Percentiles rank a stretch among this genome's conserved stretches.
Evolutionary conservation across 2,888 invertebrate species (phyloP).

Genomic region (Lithosia quadra): DNA sequence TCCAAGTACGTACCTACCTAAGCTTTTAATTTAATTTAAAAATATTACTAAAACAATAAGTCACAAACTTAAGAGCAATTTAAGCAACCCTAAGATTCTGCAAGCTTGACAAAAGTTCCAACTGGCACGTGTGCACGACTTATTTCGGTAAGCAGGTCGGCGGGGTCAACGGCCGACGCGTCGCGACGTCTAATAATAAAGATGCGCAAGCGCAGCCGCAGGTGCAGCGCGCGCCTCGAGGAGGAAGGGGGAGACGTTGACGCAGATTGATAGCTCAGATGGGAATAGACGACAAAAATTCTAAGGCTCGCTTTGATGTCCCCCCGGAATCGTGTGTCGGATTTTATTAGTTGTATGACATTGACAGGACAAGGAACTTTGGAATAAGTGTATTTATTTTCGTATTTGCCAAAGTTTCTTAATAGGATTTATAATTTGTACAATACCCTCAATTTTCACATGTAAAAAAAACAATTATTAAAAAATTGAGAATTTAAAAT

Average conservation of each 20-base stretch:
- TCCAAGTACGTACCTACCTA: no score
- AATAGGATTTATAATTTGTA: background rate
- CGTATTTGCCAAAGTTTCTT: background rate
- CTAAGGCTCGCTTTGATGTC: slow-evolving; percentile 47
- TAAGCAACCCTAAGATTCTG: slow-evolving; percentile 40
- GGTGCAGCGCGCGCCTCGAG: slow-evolving; percentile 63
- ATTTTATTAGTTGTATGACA: slow-evolving; percentile 46
- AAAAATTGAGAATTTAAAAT: background rate
- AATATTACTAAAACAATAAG: slow-evolving; percentile 17
- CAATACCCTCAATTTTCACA: background rate
- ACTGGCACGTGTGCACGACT: slow-evolving; percentile 71
- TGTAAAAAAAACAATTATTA: background rate
- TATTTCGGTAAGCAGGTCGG: slow-evolving; percentile 85
- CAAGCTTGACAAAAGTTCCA: slow-evolving; percentile 57
- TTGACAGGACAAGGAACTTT: slow-evolving; percentile 26
- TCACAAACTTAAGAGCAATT: slow-evolving; percentile 20
- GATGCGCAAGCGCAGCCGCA: slow-evolving; percentile 74
- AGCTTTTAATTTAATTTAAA: background rate
- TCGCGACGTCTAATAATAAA: slow-evolving; percentile 82
- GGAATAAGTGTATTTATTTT: slow-evolving; percentile 4
- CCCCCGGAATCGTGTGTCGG: slow-evolving; percentile 30
- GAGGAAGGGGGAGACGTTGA: slow-evolving; percentile 27
- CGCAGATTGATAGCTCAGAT: slow-evolving; percentile 55
- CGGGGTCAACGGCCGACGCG: slow-evolving; percentile 79
- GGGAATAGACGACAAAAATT: slow-evolving; percentile 49